Conservation (phyloP, 2,113 vertebrate genomes). For the Lamprotornis superbus region DNA sequence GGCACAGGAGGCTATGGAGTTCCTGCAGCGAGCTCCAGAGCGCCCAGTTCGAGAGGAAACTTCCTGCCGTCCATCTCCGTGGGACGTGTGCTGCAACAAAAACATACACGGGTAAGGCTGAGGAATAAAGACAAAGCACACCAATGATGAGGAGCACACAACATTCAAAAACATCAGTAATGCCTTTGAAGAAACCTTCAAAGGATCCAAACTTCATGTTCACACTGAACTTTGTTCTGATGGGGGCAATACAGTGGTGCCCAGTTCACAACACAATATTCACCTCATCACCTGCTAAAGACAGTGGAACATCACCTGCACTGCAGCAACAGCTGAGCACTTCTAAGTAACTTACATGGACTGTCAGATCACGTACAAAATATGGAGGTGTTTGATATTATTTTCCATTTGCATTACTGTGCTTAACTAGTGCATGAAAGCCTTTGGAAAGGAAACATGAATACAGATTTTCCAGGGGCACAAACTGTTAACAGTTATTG, state of each 20-base stretch:
- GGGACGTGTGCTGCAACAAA: slow-evolving; percentile 87
- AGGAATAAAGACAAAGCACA: neutral
- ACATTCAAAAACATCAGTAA: neutral
- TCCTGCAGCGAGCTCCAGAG: slow-evolving; percentile 87
- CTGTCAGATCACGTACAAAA: neutral
- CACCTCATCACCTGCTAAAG: neutral
- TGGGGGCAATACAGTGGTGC: neutral
- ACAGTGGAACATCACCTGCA: neutral
- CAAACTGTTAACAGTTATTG: neutral
- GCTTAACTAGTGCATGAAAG: neutral
- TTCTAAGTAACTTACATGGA: neutral
- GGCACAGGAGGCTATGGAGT: slow-evolving; percentile 85
- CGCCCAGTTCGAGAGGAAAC: slow-evolving; percentile 82
- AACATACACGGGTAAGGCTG: slow-evolving; percentile 19
- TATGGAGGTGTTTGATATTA: neutral
- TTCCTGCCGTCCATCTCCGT: slow-evolving; percentile 88
- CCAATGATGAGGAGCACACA: neutral
- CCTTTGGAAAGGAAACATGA: neutral
- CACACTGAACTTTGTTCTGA: neutral
- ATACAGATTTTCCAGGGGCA: neutral
- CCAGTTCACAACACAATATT: neutral
- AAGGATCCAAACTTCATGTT: neutral
- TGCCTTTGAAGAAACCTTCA: neutral
- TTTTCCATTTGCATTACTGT: neutral
- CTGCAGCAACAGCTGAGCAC: neutral